Conservation (phyloP, 2,888 invertebrate species). For the Chrysomela aeneicollis region DNA sequence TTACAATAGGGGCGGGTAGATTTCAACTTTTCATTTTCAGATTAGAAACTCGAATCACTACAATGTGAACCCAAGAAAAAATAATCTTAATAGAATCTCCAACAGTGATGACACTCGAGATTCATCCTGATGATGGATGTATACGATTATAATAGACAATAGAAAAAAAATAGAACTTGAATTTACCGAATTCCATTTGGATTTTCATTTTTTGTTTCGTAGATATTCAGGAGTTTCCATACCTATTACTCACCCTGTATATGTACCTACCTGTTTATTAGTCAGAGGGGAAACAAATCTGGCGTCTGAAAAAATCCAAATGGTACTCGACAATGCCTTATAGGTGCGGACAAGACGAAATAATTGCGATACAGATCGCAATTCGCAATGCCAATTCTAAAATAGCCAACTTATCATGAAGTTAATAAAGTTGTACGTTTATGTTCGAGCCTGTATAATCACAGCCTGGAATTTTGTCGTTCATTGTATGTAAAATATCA, state of each 20-base stretch:
- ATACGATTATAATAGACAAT: too few relatives aligned
- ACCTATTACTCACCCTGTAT: too few relatives aligned
- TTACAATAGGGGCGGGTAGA: conserved; percentile 12
- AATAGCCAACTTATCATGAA: neutral
- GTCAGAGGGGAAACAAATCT: neutral
- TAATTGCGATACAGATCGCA: neutral
- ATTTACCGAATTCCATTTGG: too few relatives aligned
- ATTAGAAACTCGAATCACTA: conserved; percentile 16
- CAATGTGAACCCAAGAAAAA: conserved; percentile 4
- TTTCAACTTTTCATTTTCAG: conserved; percentile 16
- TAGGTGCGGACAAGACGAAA: conserved; percentile 23
- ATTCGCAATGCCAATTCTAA: neutral
- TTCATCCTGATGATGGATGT: too few relatives aligned
- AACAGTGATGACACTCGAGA: neutral
- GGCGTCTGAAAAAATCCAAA: conserved; percentile 24
- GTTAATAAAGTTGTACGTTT: neutral
- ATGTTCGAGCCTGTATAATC: neutral
- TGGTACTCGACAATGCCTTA: conserved; percentile 26
- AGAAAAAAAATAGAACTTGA: too few relatives aligned
- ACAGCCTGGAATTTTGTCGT: neutral
- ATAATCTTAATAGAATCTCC: conserved; percentile 20
- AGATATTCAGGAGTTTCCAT: too few relatives aligned
- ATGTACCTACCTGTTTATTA: too few relatives aligned
- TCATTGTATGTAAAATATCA: neutral
- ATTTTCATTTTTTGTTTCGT: too few relatives aligned